Base-by-base conservation (phyloP, 2,888 invertebrate genomes). In the Nebria salina region DNA sequence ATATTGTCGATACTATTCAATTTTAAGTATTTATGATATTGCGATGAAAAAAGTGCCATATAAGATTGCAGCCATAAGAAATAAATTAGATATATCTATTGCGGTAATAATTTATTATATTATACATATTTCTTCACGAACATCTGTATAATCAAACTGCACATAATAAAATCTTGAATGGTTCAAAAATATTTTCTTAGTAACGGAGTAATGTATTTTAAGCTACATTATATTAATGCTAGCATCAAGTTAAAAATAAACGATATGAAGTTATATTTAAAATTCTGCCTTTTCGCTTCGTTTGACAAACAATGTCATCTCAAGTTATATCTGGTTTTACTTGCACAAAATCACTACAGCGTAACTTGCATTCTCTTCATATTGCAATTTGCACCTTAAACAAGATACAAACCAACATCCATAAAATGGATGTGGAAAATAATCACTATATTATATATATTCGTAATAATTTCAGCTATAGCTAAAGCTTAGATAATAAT, bases 281-380 rank as follows among this genome's bases (percentile, higher is more conserved):
- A 76, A 72, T 25, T 15, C 13, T 75, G 41, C 7, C 34, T 79
- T 75, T 75, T 74, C 75, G 79, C 68, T 79, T 66, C 79, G 79
- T 79, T 79, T 79, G 66, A 65, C 43, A 26, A 66, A 68, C 75
- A 79, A 79, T 74, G 79, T 75, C 79, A 75, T 79, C 79, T 79
- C 68, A 41, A 64, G 78, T 74, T 43, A n/a, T 75, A 79, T 79
- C 79, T 74, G 43, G 79, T 79, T 78, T 65, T 76, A 15, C 77
- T 26, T 70, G 72, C 20, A 70, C 11, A 64, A 66, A 77, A 43
- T 20, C 77, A 77, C 13, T 72, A 54, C 64, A 72, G 42, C 77
- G 72, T 72, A 54, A 77, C 77, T 75, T 54, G 43, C 25, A 64
- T 25, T 42, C 54, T 77, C 68, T 54, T 70, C 68, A 68, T 76